phyloP scores from a whole-genome alignment of 2,888 invertebrate genomes.

The Dexiosoma caninum region DNA sequence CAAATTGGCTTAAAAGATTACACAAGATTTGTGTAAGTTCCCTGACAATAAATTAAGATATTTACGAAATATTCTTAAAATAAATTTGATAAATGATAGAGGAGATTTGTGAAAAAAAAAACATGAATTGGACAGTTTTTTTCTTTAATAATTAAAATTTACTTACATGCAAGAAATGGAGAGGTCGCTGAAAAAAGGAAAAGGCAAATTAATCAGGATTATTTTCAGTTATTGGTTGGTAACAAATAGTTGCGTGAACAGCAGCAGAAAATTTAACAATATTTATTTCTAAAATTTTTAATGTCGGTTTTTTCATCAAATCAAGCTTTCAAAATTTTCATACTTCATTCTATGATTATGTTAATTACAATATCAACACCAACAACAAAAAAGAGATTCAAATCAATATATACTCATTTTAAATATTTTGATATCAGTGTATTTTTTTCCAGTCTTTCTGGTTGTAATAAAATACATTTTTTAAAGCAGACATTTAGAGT shows the following conservation, averaged over 20 bases:
- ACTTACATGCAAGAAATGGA: not conserved
- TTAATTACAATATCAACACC: not conserved
- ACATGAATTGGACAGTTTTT: not conserved
- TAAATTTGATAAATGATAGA: slow-evolving; percentile 4
- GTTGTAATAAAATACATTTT: too few species aligned
- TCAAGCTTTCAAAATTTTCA: not conserved
- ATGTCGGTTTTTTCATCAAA: too few species aligned
- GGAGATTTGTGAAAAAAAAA: not conserved
- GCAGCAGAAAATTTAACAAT: not conserved
- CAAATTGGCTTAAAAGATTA: slow-evolving; percentile 60
- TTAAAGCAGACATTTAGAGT: too few species aligned
- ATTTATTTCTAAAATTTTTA: too few species aligned
- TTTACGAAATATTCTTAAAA: slow-evolving; percentile 34
- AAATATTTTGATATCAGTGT: too few species aligned
- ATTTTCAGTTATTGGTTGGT: not conserved
- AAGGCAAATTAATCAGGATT: slow-evolving; percentile 25
- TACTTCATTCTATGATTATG: not conserved
- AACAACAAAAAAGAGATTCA: not conserved
- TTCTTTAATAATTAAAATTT: not conserved
- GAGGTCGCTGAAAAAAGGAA: not conserved
- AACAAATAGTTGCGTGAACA: not conserved
- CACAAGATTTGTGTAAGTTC: slow-evolving; percentile 30
- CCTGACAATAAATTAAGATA: slow-evolving; percentile 38
- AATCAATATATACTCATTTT: too few species aligned
- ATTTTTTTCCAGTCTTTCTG: not conserved